These are phyloP conservation scores for Oenanthe oenanthe DNA, from an alignment of 2,113 vertebrate species.

Conservation along the genomic window DNA sequence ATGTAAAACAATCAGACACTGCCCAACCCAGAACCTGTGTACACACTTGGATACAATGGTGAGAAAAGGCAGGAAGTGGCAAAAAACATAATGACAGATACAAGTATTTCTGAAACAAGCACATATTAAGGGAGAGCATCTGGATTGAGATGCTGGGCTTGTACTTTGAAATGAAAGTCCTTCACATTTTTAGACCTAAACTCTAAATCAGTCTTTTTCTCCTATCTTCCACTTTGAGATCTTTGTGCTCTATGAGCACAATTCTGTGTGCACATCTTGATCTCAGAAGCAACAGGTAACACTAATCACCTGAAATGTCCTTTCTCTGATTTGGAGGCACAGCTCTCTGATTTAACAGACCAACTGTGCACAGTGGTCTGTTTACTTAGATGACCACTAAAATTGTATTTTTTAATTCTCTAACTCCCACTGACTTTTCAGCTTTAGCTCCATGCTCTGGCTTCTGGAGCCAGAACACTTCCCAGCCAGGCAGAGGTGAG, in stretches of 20 bases:
- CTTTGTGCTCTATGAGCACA: not conserved
- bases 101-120: not conserved
- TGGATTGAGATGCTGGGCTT: not conserved
- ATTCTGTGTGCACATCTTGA: not conserved
- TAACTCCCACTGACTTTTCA: not conserved
- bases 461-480: not conserved
- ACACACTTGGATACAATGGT: not conserved
- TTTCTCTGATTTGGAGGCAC: not conserved
- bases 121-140: not conserved
- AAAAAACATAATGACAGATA: not conserved
- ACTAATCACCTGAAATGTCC: not conserved
- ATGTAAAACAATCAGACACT: not conserved
- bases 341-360: not conserved
- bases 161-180: not conserved
- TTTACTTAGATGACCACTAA: not conserved
- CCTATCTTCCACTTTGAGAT: not conserved
- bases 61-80: not conserved
- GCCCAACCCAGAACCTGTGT: not conserved
- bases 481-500: not conserved
- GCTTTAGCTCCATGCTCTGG: not conserved
- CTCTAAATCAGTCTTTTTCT: not conserved
- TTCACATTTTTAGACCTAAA: not conserved
- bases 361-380: too few species aligned
- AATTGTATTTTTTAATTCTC: not conserved
- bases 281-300: not conserved